phyloP scores from a whole-genome alignment of 2,888 invertebrate genomes.

The Lasius platythorax region DNA sequence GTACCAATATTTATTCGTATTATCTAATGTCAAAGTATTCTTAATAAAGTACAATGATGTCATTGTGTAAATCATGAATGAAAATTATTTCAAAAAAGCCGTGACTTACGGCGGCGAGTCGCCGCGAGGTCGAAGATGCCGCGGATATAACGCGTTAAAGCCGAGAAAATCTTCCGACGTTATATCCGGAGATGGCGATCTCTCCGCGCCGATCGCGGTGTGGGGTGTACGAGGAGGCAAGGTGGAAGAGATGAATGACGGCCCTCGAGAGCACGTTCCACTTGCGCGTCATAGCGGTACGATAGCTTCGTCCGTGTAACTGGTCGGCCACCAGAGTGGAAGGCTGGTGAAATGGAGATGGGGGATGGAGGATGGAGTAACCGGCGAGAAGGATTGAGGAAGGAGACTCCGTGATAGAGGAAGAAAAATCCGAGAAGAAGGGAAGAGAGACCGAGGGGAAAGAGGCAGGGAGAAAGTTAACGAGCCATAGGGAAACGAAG shows the following conservation, averaged over 20 bases:
- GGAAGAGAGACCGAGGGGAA: slow-evolving; percentile 18
- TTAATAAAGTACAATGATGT: slow-evolving; percentile 36
- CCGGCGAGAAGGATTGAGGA: slow-evolving; percentile 33
- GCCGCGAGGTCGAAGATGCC: slow-evolving; percentile 45
- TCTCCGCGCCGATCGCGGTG: slow-evolving; percentile 22
- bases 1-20: neutral
- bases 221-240: slow-evolving; percentile 13
- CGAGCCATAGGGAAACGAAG: slow-evolving; percentile 22
- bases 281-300: slow-evolving; percentile 66
- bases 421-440: slow-evolving; percentile 26
- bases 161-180: slow-evolving; percentile 40
- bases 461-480: slow-evolving; percentile 47
- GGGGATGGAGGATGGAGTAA: neutral
- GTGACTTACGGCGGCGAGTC: slow-evolving; percentile 22
- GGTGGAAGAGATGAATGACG: slow-evolving; percentile 48
- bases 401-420: slow-evolving; percentile 15
- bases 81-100: slow-evolving; percentile 3
- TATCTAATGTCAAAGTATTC: neutral
- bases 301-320: slow-evolving; percentile 63
- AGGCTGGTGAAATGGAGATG: slow-evolving; percentile 62
- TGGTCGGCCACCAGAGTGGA: slow-evolving; percentile 80
- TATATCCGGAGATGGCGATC: slow-evolving; percentile 49
- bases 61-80: neutral
- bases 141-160: slow-evolving; percentile 40
- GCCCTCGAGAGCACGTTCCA: slow-evolving; percentile 71